These are phyloP conservation scores for Labeo calbasu DNA, from an alignment of 2,797 vertebrate species.

Conservation along the genomic window DNA sequence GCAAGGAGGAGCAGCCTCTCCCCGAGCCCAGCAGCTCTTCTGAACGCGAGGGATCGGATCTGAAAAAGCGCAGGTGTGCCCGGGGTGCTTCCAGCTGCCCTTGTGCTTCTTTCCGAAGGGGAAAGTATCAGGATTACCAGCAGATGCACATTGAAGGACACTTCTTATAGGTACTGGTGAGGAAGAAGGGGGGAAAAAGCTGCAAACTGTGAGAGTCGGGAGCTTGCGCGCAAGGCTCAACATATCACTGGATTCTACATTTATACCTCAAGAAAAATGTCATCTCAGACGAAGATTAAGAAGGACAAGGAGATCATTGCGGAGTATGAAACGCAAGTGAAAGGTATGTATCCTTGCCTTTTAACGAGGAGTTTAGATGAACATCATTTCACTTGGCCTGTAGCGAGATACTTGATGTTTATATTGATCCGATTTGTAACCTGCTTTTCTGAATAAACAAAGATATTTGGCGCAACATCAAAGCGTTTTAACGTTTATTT, in stretches of 20 bases:
- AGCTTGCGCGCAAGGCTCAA: slow-evolving; percentile 56
- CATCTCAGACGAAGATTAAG: slow-evolving; percentile 90
- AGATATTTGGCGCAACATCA: neutral
- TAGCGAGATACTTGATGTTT: neutral
- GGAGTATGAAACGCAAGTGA: slow-evolving; percentile 97
- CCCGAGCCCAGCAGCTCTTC: slow-evolving; percentile 57
- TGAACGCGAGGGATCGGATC: slow-evolving; percentile 43
- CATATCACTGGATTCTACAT: slow-evolving; percentile 69
- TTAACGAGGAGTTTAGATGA: neutral
- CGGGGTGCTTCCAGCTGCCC: neutral
- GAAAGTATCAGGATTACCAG: slow-evolving; percentile 18
- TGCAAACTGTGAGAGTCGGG: slow-evolving; percentile 60
- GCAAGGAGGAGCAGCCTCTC: slow-evolving; percentile 64
- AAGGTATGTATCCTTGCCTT: slow-evolving; percentile 81
- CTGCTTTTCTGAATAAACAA: slow-evolving; percentile 13
- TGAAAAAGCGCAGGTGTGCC: slow-evolving; percentile 59
- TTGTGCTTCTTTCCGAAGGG: slow-evolving; percentile 33
- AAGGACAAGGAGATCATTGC: slow-evolving; percentile 98
- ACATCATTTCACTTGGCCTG: slow-evolving; percentile 4
- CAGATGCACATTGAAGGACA: slow-evolving; percentile 47
- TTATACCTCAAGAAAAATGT: slow-evolving; percentile 78
- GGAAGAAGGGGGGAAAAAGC: slow-evolving; percentile 49
- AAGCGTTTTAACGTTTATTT: neutral
- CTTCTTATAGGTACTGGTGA: slow-evolving; percentile 53
- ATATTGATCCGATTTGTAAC: neutral